A percentile compares a stretch with the other conserved stretches of the same genome.
Conservation (phyloP, 2,888 invertebrate genomes). For the Aphidoletes aphidimyza region DNA sequence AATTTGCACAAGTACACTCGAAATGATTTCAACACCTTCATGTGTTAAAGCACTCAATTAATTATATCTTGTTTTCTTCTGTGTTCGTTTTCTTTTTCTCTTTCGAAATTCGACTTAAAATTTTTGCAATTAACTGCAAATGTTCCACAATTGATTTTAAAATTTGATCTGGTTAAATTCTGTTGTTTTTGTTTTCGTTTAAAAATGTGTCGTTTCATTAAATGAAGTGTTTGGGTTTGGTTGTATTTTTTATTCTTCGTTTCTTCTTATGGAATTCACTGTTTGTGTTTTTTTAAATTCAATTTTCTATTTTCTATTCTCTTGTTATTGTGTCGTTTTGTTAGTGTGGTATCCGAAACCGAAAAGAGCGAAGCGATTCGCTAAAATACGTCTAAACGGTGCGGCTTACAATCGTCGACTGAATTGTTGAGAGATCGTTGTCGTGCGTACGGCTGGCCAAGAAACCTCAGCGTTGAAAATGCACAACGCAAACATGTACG, state of each 20-base stretch:
- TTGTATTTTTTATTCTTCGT: not conserved
- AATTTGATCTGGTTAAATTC: too few species aligned
- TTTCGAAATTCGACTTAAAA: too few species aligned
- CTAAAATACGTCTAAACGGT: slow-evolving; percentile 63
- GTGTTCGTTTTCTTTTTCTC: too few species aligned
- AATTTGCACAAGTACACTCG: not conserved
- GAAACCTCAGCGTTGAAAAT: slow-evolving; percentile 53
- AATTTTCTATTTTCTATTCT: not conserved
- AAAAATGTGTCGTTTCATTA: too few species aligned
- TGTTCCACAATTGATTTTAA: too few species aligned
- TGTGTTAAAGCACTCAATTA: not conserved
- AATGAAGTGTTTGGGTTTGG: too few species aligned
- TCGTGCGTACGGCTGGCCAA: slow-evolving; percentile 52
- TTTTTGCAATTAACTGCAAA: too few species aligned
- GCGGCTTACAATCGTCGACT: slow-evolving; percentile 65
- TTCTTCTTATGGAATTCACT: not conserved
- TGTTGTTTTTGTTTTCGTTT: too few species aligned
- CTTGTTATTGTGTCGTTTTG: not conserved
- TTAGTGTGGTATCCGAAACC: not conserved
- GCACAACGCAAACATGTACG: slow-evolving; percentile 49
- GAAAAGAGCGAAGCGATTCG: slow-evolving; percentile 36
- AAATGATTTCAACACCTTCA: not conserved
- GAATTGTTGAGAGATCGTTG: slow-evolving; percentile 59
- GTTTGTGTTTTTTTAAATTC: slow-evolving; percentile 7
- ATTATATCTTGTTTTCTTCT: not conserved